A percentile compares a stretch with the other conserved stretches of the same genome.
phyloP scores from a whole-genome alignment of 2,113 vertebrate species.

The Rhineura floridana region DNA sequence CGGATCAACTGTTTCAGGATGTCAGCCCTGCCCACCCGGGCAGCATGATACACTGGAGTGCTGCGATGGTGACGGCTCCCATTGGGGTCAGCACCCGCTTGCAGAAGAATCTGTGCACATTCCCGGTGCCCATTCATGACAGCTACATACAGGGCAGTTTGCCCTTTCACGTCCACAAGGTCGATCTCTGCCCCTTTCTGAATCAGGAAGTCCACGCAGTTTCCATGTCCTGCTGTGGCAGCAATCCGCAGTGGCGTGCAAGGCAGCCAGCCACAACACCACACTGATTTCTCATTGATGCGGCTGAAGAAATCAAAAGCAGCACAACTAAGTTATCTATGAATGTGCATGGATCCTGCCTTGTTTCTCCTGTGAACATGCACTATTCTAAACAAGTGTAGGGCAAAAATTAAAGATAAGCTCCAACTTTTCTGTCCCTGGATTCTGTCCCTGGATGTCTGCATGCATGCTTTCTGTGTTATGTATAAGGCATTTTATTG shows the following conservation, averaged over 20 bases:
- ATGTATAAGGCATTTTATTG: not conserved
- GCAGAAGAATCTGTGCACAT: conserved; percentile 87
- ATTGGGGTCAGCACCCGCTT: conserved; percentile 89
- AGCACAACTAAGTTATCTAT: rapidly evolving
- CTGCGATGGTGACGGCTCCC: conserved; percentile 94
- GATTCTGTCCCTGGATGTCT: not conserved
- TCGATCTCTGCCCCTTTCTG: conserved; percentile 89
- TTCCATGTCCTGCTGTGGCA: conserved; percentile 86
- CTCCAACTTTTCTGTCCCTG: not conserved
- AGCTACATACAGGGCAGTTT: conserved; percentile 91
- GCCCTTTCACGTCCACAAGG: conserved; percentile 93
- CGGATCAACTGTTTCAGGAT: conserved; percentile 90
- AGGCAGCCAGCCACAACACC: conserved; percentile 93
- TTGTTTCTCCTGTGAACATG: not conserved
- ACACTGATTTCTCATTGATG: conserved; percentile 93
- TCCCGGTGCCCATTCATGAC: conserved; percentile 93
- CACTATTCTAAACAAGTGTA: not conserved
- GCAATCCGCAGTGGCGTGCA: conserved; percentile 92
- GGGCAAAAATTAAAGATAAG: not conserved
- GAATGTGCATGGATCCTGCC: not conserved
- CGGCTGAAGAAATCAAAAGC: conserved; percentile 69
- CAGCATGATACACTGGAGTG: conserved; percentile 89
- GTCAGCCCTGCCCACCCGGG: conserved; percentile 87
- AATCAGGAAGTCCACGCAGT: conserved; percentile 88
- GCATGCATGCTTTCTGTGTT: not conserved